Conservation (phyloP, 1,140 invertebrate species). For the Polypedilum vanderplanki region DNA sequence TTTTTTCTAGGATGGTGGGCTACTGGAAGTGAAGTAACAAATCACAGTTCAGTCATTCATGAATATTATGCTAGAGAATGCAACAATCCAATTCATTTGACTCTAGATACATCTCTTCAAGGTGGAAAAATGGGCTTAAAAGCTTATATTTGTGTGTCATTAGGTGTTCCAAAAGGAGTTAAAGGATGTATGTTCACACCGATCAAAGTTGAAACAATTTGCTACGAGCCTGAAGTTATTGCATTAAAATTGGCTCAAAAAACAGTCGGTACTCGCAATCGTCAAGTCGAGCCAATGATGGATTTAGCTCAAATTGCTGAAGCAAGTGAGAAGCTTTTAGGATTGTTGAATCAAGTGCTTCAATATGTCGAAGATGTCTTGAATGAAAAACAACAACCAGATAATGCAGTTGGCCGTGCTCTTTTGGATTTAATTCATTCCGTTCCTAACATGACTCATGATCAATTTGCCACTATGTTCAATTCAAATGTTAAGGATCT, state of each 20-base stretch:
- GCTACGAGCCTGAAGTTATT: conserved; percentile 84
- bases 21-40: conserved; percentile 91
- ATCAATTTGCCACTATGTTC: conserved; percentile 91
- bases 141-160: conserved; percentile 75
- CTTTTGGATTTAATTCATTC: conserved; percentile 84
- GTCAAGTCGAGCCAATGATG: conserved; percentile 68
- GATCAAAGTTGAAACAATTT: conserved; percentile 72
- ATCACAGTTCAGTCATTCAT: conserved; percentile 93
- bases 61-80: conserved; percentile 94
- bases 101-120: conserved; percentile 82
- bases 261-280: conserved; percentile 54
- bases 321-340: conserved; percentile 66
- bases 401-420: conserved; percentile 75
- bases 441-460: conserved; percentile 79
- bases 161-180: conserved; percentile 84
- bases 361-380: conserved; percentile 84
- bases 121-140: conserved; percentile 79
- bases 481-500: conserved; percentile 95
- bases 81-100: conserved; percentile 88
- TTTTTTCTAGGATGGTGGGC: conserved; percentile 81
- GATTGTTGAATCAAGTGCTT: conserved; percentile 71
- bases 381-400: conserved; percentile 61
- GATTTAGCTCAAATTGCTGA: conserved; percentile 82
- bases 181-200: conserved; percentile 95
- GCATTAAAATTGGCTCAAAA: conserved; percentile 72